Evolutionary conservation across 2,797 vertebrate genomes (phyloP), one percentile per base, ranked within the genome.

Genomic region (Echeneis naucrates): DNA sequence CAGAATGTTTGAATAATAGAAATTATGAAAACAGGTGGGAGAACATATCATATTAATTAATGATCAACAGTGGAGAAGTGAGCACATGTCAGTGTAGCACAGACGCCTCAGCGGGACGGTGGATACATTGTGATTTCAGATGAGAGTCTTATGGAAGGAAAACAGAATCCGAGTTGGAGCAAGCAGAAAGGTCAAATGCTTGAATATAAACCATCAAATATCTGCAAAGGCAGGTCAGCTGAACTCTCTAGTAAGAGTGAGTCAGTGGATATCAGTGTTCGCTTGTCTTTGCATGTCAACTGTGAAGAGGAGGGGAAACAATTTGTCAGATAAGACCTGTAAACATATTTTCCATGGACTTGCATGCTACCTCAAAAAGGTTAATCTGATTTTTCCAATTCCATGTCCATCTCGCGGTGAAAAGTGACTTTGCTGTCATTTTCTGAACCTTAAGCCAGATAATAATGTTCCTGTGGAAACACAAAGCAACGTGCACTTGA

Each of bases 21-120:
- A 85, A 82, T 44, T 54, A 61, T 78, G 50, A 70, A 72, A 84
- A 78, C 72, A 82, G 82, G 68, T 80, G 77, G 69, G 66, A 72
- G 71, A 85, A 80, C 45, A 80, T 79, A 87, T 80, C 37, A 58
- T 37, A 80, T 88, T 77, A 84, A 84, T 88, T 83, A 87, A 78
- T 80, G 75, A 86, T 86, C 61, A 81, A 81, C 55, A 77, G 51
- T 4, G 4, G 26, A 72, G 80, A 77, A 75, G 81, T 81, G 80
- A 81, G 60, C 4, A 4, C 9, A 26, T 77, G 82, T 79, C 77
- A 62, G 54, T 1, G n/a, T 23, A 32, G 24, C 5, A 1, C 23
- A 5, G 57, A 57, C 61, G 57, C 56, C 26, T 77, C 56, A 5
- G 50, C 30, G 37, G 56, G 55, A 54, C 16, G 40, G 14, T 55